phyloP scores from a whole-genome alignment of 2,888 invertebrate genomes.

The Sesia bembeciformis region DNA sequence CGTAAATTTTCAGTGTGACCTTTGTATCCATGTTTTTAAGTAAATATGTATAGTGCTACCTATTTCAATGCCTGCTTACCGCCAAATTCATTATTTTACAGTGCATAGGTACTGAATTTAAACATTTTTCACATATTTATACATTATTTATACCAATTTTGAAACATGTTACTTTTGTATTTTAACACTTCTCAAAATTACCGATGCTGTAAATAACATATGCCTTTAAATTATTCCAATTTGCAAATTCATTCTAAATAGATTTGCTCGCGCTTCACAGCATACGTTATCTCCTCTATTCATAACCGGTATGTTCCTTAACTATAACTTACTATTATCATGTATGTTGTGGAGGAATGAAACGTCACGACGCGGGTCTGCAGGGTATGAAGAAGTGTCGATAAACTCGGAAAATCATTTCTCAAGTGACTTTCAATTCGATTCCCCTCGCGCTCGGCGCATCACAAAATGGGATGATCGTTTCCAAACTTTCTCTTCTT shows the following conservation, averaged over 20 bases:
- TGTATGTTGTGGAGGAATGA: constrained; percentile 3
- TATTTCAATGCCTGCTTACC: no score
- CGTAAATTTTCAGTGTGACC: no score
- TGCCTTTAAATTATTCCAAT: no score
- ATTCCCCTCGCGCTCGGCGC: constrained; percentile 16
- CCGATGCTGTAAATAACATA: no score
- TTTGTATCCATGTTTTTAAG: no score
- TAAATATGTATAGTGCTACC: no score
- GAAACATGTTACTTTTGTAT: no score
- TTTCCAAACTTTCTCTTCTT: not conserved
- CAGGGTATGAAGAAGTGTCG: constrained; percentile 2
- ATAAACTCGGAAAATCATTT: constrained; percentile 30
- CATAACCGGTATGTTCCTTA: not conserved
- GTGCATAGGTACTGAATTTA: no score
- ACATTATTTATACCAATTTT: no score
- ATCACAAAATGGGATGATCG: constrained; percentile 9
- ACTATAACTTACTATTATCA: constrained; percentile 4
- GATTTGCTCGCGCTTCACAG: constrained; percentile 1
- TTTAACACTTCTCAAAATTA: no score
- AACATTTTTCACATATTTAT: no score
- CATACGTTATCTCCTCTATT: not conserved
- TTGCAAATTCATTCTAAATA: not conserved
- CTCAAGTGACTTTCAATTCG: constrained; percentile 39
- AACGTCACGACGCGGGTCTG: constrained; percentile 5
- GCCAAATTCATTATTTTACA: no score